Evolutionary conservation across 2,797 vertebrate genomes (phyloP).

Genomic region (Sebastes aleutianus): DNA sequence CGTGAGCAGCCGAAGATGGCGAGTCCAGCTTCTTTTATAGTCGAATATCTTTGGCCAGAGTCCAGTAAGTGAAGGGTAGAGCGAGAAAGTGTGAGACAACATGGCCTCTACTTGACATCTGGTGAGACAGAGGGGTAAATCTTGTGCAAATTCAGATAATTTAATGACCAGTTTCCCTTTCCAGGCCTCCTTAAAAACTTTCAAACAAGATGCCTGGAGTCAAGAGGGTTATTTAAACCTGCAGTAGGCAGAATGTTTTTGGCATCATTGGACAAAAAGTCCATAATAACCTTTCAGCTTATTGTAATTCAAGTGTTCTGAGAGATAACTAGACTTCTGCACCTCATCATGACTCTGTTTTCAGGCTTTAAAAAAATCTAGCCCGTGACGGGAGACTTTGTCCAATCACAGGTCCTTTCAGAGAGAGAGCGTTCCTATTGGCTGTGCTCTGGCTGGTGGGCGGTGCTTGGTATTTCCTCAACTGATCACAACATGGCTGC

Average conservation of each 20-base stretch:
- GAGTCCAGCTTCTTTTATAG: not conserved
- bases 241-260: too few relatives aligned
- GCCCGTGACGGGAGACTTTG: too few relatives aligned
- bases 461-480: too few relatives aligned
- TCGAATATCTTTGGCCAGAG: not conserved
- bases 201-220: not conserved
- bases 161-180: not conserved
- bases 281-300: too few relatives aligned
- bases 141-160: not conserved
- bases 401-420: too few relatives aligned
- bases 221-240: not conserved
- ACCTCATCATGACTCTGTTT: too few relatives aligned
- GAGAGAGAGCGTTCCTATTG: too few relatives aligned
- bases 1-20: not conserved
- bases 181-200: not conserved
- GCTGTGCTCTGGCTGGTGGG: accelerated
- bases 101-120: not conserved
- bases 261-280: too few relatives aligned
- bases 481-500: too few relatives aligned
- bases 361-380: too few relatives aligned
- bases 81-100: not conserved
- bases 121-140: not conserved
- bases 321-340: too few relatives aligned
- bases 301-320: too few relatives aligned
- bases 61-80: not conserved